Conservation (phyloP, 2,113 vertebrate species). For the Merops nubicus region DNA sequence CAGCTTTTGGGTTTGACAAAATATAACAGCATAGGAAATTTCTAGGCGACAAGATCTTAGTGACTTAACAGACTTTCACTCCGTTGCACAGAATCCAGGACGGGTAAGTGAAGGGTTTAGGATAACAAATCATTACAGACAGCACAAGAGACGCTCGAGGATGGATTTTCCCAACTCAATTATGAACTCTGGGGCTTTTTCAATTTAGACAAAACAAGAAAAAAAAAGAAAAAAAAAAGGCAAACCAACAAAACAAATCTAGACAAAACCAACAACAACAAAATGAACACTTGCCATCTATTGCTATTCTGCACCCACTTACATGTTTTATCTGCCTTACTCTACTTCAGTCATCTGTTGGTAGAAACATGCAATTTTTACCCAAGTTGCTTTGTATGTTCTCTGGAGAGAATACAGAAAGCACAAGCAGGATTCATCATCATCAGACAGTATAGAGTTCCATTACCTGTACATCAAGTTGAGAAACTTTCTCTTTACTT, state of each 20-base stretch:
- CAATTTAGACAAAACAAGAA: not conserved
- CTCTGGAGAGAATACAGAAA: not conserved
- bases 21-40: not conserved
- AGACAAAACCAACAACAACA: not conserved
- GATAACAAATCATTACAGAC: not conserved
- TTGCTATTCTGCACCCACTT: not conserved
- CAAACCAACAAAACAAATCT: not conserved
- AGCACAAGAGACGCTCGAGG: not conserved
- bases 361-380: not conserved
- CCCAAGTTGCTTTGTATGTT: not conserved
- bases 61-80: not conserved
- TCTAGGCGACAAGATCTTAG: not conserved
- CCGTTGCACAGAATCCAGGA: not conserved
- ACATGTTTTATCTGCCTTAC: not conserved
- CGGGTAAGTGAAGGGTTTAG: not conserved
- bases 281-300: not conserved
- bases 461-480: constrained; percentile 92
- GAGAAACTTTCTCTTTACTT: constrained; percentile 91
- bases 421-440: not conserved
- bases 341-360: not conserved
- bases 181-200: not conserved
- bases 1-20: not conserved
- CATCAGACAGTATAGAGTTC: not conserved
- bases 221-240: not conserved
- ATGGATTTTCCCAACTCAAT: not conserved